Evolutionary conservation across 2,797 vertebrate genomes (phyloP), one percentile per base, ranked within the genome.

Genomic region (Columba guinea): DNA sequence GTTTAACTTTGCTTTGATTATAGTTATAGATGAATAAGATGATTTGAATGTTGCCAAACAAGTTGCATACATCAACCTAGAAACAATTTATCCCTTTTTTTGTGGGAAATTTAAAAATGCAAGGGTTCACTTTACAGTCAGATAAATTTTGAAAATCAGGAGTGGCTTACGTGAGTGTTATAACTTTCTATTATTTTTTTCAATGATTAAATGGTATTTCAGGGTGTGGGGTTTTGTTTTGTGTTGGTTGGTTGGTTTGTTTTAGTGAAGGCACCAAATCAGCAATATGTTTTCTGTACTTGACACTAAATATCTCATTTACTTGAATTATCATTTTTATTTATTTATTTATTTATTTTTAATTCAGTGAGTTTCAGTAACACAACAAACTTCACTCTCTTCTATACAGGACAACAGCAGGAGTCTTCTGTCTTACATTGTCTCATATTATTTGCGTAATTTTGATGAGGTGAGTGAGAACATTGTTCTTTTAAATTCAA

Each of bases 381-480:
- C 13, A 52, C 26, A 55, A 13, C 22, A 60, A 55, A 76, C 9
- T 62, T 59, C 94, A 74, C 82, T 64, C 94, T 93, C 87, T 95
- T 84, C 63, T 94, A 41, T 78, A 87, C 96, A 99, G 99, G 99
- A 99, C 95, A 99, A 98, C 96, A 98, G 97, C 89, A 98, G 98
- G 94, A 99, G 99, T 97, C 98, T 99, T 89, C 97, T 99, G 27
- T 98, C 98, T 2, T 99, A 99, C 62, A 98, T 99, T 13, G 99
- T 99, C n/a, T 98, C 99, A 0, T 99, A 99, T 97, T 99, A 99
- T 97, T 98, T 99, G 82, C 98, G 98, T 84, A 98, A 99, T 97
- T 99, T 99, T 95, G 99, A 99, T 95, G 98, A 99, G 98, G 99
- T 99, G 95, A 97, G 98, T 98, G 96, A 93, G 76, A 89, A 74